Evolutionary conservation across 2,888 invertebrate species (phyloP).

Genomic region (Metalampra italica): DNA sequence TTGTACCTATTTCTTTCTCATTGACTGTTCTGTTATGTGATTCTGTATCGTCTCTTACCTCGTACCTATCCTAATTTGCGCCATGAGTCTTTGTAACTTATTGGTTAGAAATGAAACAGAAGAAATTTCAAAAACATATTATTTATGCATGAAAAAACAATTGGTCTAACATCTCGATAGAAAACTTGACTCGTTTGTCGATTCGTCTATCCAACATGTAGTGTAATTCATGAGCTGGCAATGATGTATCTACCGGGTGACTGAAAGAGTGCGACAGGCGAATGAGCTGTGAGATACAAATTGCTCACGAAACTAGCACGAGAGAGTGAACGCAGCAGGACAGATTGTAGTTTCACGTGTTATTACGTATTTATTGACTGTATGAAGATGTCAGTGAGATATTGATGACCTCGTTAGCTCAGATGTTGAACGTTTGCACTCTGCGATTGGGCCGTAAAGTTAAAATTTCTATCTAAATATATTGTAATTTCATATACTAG

Average conservation of each 20-base stretch:
- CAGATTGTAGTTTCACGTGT: slow-evolving; percentile 29
- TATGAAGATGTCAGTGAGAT: neutral
- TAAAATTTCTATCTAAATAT: too few relatives aligned
- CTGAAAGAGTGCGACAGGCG: slow-evolving; percentile 15
- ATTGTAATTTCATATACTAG: too few relatives aligned
- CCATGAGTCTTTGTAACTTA: too few relatives aligned
- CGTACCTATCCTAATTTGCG: too few relatives aligned
- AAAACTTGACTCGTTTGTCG: slow-evolving; percentile 16
- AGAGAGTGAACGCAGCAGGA: slow-evolving; percentile 15
- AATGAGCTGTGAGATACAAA: slow-evolving; percentile 46
- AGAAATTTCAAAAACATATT: too few relatives aligned
- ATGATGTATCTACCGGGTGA: slow-evolving; percentile 28
- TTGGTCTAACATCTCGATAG: slow-evolving; percentile 3
- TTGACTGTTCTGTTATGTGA: too few relatives aligned
- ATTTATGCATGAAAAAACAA: neutral
- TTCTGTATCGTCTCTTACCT: too few relatives aligned
- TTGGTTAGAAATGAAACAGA: too few relatives aligned
- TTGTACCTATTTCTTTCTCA: too few relatives aligned
- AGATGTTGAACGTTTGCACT: neutral
- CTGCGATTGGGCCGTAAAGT: too few relatives aligned
- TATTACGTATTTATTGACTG: slow-evolving; percentile 34
- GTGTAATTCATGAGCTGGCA: slow-evolving; percentile 38
- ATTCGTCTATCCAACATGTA: neutral
- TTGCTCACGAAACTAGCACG: slow-evolving; percentile 22
- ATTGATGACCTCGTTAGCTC: neutral